phyloP scores from a whole-genome alignment of 2,113 vertebrate species.

The Notothenia rossii region DNA sequence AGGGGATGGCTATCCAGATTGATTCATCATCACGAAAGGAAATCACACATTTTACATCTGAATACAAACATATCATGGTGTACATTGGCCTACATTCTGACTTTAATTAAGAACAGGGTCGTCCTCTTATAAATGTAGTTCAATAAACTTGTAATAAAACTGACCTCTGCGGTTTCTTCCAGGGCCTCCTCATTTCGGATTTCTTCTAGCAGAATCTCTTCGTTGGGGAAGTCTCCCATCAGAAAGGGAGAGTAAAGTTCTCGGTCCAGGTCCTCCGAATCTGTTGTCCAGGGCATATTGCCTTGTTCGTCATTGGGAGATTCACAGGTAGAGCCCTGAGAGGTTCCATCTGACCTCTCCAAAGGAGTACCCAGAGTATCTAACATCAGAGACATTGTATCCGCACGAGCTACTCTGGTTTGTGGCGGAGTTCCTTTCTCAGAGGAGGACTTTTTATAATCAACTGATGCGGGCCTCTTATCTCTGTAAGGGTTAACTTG shows the following conservation, averaged over 20 bases:
- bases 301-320: slow-evolving; percentile 66
- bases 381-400: background rate
- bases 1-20: background rate
- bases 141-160: slow-evolving; percentile 11
- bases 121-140: background rate
- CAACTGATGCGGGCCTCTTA: background rate
- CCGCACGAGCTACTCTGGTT: background rate
- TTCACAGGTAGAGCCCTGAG: slow-evolving; percentile 48
- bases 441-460: slow-evolving; percentile 11
- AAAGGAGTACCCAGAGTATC: slow-evolving; percentile 7
- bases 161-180: slow-evolving; percentile 65
- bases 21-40: background rate
- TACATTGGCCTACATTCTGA: background rate
- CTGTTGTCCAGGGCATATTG: slow-evolving; percentile 45
- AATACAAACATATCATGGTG: background rate
- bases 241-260: slow-evolving; percentile 22
- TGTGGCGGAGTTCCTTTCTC: slow-evolving; percentile 32
- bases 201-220: slow-evolving; percentile 50
- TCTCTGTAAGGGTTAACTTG: slow-evolving; percentile 10
- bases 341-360: slow-evolving; percentile 52
- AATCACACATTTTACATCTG: background rate
- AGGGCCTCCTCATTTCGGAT: background rate
- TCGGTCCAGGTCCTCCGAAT: slow-evolving; percentile 62
- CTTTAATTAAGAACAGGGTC: background rate
- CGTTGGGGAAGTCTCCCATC: slow-evolving; percentile 45